Base-by-base conservation (phyloP, 2,113 vertebrate genomes). In the Eolophus roseicapilla region DNA sequence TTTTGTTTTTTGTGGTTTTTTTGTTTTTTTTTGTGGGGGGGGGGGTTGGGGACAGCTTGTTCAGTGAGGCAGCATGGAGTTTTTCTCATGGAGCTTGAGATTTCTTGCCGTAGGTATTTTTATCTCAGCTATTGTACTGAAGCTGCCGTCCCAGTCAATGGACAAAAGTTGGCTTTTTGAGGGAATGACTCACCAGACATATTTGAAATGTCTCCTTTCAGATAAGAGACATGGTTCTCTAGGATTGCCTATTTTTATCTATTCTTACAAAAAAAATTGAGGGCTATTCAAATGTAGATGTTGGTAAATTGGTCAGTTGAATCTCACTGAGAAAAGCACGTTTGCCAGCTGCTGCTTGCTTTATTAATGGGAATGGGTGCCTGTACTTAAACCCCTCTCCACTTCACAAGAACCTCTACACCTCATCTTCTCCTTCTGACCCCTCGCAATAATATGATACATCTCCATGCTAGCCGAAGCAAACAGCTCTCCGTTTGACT, bases 381-480 rank as follows among this genome's bases (percentile, higher is more conserved):
- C 47, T 73, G 7, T 17, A 5, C 28, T 79, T 55, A 19, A 29
- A 74, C 5, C 9, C 33, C 9, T 28, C 0, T 5, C 55, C 0
- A 4, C 2, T 0, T 24, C 76, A 0, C 92, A 88, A 44, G 81
- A 95, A 9, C 47, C 73, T 0, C 3, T 90, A 0, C 63, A 67
- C 6, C 4, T 81, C 0, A 5, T 88, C 2, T 52, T 92, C 6
- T 13, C 73, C 0, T 64, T 16, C 4, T 81, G 82, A 16, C 68
- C 60, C 0, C 9, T 93, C 0, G 14, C 29, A 1, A 82, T 94
- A 28, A 88, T 67, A 6, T 55, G 52, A 16, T 80, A 68, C 2
- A 25, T 90, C 8, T 94, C 53, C 0, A 31, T 43, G 0, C 10
- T 55, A 0, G 49, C 79, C 0, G 43, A 97, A 35, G 87, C 76